Conservation (phyloP, 37 sponge, comb jelly and placozoan species). For the Oscarella lobularis region DNA sequence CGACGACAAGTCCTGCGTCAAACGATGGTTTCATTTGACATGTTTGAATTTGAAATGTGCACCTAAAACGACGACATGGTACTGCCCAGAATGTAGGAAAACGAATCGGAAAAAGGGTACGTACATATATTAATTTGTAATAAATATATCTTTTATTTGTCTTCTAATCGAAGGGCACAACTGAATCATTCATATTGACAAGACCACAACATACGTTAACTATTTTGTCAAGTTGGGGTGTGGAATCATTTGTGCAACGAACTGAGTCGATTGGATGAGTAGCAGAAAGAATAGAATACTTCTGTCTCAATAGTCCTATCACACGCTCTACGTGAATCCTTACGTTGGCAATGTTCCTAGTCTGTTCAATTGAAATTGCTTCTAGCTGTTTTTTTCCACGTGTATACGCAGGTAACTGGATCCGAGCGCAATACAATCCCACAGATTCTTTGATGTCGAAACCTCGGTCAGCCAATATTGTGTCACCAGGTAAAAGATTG, state of each 20-base stretch:
- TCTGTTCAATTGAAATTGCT: conserved; percentile 18
- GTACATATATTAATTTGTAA: too few relatives aligned
- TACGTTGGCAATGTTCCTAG: conserved; percentile 22
- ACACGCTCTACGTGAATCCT: conserved; percentile 57
- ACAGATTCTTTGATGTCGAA: conserved; percentile 30
- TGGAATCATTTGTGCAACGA: conserved; percentile 16
- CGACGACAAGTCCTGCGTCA: neutral
- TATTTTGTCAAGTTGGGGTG: conserved; percentile 32
- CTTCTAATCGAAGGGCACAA: conserved; percentile 8
- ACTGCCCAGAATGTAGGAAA: conserved; percentile 11
- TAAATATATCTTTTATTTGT: too few relatives aligned
- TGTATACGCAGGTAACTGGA: conserved; percentile 35
- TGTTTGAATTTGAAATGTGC: conserved; percentile 7
- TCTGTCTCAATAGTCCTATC: conserved; percentile 39
- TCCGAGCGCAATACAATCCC: conserved; percentile 28
- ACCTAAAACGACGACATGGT: conserved; percentile 18
- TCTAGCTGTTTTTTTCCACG: conserved; percentile 45
- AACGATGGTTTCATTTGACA: conserved; percentile 5
- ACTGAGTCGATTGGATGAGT: conserved; percentile 33
- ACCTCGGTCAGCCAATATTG: conserved; percentile 40
- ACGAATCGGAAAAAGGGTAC: neutral
- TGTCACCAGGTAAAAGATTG: conserved; percentile 12
- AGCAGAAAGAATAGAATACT: conserved; percentile 33
- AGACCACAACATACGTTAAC: conserved; percentile 33
- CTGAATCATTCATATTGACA: conserved; percentile 24